These are phyloP conservation scores for Temnothorax nylanderi DNA, from an alignment of 1,140 invertebrate genomes.

Conservation along the genomic window DNA sequence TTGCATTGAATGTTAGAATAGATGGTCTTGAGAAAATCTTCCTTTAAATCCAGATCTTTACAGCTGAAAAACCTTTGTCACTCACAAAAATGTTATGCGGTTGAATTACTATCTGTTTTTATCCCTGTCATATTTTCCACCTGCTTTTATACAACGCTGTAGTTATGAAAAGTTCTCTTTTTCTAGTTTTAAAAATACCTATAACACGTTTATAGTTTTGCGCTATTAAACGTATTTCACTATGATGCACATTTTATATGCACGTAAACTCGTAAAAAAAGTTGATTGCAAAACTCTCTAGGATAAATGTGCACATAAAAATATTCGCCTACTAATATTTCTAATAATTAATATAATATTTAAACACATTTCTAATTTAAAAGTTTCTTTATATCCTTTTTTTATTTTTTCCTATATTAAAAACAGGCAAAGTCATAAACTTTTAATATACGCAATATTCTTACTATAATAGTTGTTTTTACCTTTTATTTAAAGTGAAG, in stretches of 20 bases:
- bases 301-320: background rate
- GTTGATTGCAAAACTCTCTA: background rate
- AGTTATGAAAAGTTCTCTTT: background rate
- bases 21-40: conserved; percentile 21
- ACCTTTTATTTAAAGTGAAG: background rate
- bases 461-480: background rate
- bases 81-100: conserved; percentile 31
- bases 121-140: background rate
- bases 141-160: background rate
- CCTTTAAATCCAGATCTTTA: background rate
- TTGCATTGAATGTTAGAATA: conserved; percentile 26
- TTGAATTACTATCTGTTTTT: conserved; percentile 41
- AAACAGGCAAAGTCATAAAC: background rate
- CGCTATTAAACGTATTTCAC: background rate
- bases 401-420: background rate
- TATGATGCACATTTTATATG: background rate
- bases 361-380: background rate
- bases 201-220: background rate
- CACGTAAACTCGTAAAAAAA: background rate
- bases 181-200: conserved; percentile 1
- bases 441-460: background rate
- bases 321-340: background rate
- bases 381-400: background rate
- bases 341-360: background rate
- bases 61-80: conserved; percentile 30